Evolutionary conservation across 2,113 vertebrate species (phyloP), one percentile per base, ranked within the genome.

Genomic region (Menura novaehollandiae): DNA sequence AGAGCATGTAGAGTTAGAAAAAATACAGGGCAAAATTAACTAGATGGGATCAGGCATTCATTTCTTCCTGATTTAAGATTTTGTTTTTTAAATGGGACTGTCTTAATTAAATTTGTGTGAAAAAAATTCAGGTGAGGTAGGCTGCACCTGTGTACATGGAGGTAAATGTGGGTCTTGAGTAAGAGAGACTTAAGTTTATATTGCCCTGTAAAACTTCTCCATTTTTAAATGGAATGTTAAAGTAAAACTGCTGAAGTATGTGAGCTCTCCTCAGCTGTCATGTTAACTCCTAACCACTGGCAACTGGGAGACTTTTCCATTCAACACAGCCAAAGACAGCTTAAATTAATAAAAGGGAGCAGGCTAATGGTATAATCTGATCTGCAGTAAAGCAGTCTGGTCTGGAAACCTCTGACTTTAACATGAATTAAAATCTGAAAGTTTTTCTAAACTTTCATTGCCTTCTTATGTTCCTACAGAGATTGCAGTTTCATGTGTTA

Each of bases 311-410:
- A 16, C 39, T 94, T 98, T 97, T 98, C 90, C 76, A 73, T 68
- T 90, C 76, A 93, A 68, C 84, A 75, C 43, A 86, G 93, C 90
- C 88, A 96, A 94, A 95, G 23, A 49, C 35, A 95, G 67, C 67
- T 92, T 93, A 91, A 89, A 94, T 89, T 83, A 95, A 96, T 93
- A 83, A 97, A 96, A 93, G 24, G 46, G 58, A 97, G 87, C 63
- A 94, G 37, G 43, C 74, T 37, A 62, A 51, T 74, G 67, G 59
- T 85, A 85, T 73, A 93, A 95, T 74, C 72, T 92, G 94, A 96
- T 91, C 73, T 87, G n/a, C 47, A 75, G 58, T 86, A 89, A 97
- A 94, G 47, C 22, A 81, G 18, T 75, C 4, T 76, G 47, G 74
- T 95, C 58, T 97, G 71, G 52, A 97, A 96, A 91, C 26, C 82